Evolutionary conservation across 2,113 vertebrate genomes (phyloP).

Genomic region (Poeciliopsis retropinna): DNA sequence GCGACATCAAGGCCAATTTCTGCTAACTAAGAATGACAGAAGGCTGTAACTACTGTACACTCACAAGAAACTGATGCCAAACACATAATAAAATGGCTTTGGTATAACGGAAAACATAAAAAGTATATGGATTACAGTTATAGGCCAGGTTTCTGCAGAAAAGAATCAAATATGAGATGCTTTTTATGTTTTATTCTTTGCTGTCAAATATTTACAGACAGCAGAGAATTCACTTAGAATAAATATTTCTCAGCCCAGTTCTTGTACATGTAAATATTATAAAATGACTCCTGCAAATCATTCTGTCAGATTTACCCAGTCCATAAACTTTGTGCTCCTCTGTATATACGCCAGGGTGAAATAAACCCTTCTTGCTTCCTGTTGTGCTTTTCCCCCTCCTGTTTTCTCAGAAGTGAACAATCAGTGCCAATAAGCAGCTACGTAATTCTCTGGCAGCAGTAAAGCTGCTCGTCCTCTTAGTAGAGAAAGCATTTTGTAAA

Average conservation of each 20-base stretch:
- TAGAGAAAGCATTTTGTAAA: not conserved
- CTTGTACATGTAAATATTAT: not conserved
- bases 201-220: too few species aligned
- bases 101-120: too few species aligned
- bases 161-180: too few species aligned
- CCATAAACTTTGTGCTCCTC: not conserved
- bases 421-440: not conserved
- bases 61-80: too few species aligned
- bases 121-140: too few species aligned
- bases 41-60: too few species aligned
- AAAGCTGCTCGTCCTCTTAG: conserved; percentile 24
- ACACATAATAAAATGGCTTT: too few species aligned
- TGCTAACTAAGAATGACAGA: too few species aligned
- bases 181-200: too few species aligned
- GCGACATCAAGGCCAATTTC: too few species aligned
- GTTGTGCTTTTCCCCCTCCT: not conserved
- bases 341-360: not conserved
- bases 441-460: not conserved
- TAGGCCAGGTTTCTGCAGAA: not conserved
- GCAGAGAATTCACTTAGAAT: not conserved
- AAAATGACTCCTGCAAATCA: not conserved
- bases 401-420: conserved; percentile 14
- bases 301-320: not conserved
- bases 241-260: not conserved
- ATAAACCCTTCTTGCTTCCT: conserved; percentile 14